Conservation (phyloP, 2,888 invertebrate species). For the Scelioninae gen. 2 region DNA sequence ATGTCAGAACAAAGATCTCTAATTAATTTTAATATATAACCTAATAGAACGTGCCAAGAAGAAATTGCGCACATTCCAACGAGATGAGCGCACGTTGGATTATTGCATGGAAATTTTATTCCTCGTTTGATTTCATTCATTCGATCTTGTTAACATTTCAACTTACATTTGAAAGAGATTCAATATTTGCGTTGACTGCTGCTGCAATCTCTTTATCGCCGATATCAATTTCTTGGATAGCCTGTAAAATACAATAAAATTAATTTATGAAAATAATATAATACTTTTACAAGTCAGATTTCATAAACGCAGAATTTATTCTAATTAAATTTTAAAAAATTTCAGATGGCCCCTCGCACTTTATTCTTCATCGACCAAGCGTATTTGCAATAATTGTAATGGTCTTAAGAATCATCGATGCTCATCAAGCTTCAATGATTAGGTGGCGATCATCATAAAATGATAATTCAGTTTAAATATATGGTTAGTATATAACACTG, state of each 20-base stretch:
- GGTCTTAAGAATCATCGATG: conserved; percentile 67
- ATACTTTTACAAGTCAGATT: background rate
- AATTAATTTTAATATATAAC: too few relatives aligned
- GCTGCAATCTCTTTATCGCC: conserved; percentile 74
- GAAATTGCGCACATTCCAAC: too few relatives aligned
- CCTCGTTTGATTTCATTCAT: too few relatives aligned
- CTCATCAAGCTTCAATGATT: conserved; percentile 66
- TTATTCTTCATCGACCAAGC: conserved; percentile 67
- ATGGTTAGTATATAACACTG: too few relatives aligned
- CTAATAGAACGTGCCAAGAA: too few relatives aligned
- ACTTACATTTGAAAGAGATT: conserved; percentile 72
- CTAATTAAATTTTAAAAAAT: conserved; percentile 23
- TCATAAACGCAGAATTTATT: too few relatives aligned
- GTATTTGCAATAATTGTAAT: conserved; percentile 56
- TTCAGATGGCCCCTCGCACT: conserved; percentile 75
- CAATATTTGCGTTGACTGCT: conserved; percentile 72
- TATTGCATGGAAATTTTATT: background rate
- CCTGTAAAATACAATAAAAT: conserved; percentile 63
- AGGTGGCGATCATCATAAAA: conserved; percentile 72
- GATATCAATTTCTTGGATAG: conserved; percentile 73
- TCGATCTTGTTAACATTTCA: conserved; percentile 1
- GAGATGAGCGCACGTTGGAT: too few relatives aligned
- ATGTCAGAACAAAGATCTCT: too few relatives aligned
- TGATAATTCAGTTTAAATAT: too few relatives aligned
- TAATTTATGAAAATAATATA: background rate